Base-by-base conservation (phyloP, 1,140 invertebrate genomes). In the Trigoniulus corallinus region DNA sequence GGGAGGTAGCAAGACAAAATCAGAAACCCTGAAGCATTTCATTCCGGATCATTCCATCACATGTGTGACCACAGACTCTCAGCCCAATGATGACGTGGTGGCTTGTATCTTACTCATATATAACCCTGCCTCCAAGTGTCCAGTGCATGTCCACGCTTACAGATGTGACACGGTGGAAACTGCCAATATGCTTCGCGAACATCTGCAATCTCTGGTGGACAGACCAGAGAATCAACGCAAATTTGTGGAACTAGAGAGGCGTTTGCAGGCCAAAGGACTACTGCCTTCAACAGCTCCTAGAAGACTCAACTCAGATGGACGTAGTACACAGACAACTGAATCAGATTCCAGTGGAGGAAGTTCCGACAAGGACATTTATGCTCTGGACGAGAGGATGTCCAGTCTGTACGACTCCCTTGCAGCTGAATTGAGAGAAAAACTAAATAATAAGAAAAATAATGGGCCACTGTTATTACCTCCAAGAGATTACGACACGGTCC, bases 11-110 rank as follows among this genome's bases (percentile, higher is more conserved):
- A 18, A 54, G 48, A 24, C 50, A 7, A 48, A 50, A n/a, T 25
- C 45, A 54, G 64, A 81, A 67, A 58, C 76, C 58, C 83, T 93
- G 48, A 95, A 94, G 64, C 89, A 95, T 62, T 84, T 93, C 67
- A 92, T 96, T 56, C 88, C 88, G n/a, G 84, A 88, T 64, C 81
- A 88, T 66, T 85, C 86, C 55, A 81, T 93, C 59, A 85, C 88
- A 21, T 89, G 83, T 61, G 84, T 84, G 1, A 78, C 84, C 52
- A 82, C 84, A 62, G 68, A 67, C 4, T 57, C 59, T 20, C 57
- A 62, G 4, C 67, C 69, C 0, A 77, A 86, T 44, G 85, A 87
- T 48, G 89, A 94, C 63, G 77, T 93, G 20, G 87, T 94, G n/a
- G 83, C 84, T 12, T 86, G 83, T 52, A 86, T 92, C 34, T 70